These are phyloP conservation scores for Halisarca cf. caerulea DNA, from an alignment of 37 sponge, comb jelly and placozoan genomes.

Conservation along the genomic window DNA sequence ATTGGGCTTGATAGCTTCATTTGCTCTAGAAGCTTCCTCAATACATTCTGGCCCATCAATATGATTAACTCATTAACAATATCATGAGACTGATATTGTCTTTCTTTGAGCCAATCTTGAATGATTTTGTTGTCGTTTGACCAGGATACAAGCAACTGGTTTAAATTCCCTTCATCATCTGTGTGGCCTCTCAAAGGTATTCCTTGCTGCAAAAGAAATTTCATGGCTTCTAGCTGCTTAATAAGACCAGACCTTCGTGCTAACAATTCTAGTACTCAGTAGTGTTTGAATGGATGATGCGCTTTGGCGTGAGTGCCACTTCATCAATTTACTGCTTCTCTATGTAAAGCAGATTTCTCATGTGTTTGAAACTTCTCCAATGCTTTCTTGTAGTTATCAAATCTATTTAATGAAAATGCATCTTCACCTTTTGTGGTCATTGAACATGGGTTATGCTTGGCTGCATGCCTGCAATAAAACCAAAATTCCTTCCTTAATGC, in stretches of 20 bases:
- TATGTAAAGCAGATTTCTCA: constrained; percentile 18
- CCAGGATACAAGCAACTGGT: constrained; percentile 34
- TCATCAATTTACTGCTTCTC: constrained; percentile 35
- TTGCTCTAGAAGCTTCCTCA: neutral
- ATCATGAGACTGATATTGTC: neutral
- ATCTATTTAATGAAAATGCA: constrained; percentile 41
- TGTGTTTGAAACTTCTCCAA: constrained; percentile 29
- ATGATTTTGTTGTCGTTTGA: too few relatives aligned
- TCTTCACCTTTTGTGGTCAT: constrained; percentile 36
- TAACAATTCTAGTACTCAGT: constrained; percentile 6
- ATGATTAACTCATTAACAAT: constrained; percentile 7
- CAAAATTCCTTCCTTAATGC: constrained; percentile 36
- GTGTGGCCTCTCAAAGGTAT: constrained; percentile 49
- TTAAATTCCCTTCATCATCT: constrained; percentile 50
- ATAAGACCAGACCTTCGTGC: neutral
- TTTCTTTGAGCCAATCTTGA: neutral
- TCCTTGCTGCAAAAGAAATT: constrained; percentile 44
- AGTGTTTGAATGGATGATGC: neutral
- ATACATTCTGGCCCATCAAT: constrained; percentile 2
- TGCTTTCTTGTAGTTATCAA: constrained; percentile 65
- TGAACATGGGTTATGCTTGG: neutral
- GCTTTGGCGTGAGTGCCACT: neutral
- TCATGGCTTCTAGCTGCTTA: constrained; percentile 10
- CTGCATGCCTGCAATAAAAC: constrained; percentile 43
- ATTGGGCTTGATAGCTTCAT: neutral